phyloP scores from a whole-genome alignment of 1,140 invertebrate genomes.

The Bombus pyrosoma region DNA sequence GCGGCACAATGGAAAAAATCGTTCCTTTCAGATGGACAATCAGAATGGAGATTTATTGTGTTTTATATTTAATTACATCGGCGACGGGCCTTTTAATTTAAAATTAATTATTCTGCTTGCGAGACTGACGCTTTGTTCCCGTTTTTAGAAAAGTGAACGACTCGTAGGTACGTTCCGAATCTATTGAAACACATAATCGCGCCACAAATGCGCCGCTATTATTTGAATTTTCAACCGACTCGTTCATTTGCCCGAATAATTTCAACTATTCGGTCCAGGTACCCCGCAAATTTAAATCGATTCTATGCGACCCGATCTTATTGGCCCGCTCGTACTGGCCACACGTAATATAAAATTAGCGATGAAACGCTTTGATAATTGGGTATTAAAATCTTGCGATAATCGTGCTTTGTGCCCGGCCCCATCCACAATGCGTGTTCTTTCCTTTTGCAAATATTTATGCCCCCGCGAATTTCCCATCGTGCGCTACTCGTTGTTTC shows the following conservation, averaged over 20 bases:
- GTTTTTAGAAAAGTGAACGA: conserved; percentile 51
- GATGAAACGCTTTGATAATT: conserved; percentile 64
- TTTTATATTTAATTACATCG: conserved; percentile 32
- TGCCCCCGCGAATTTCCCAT: conserved; percentile 9
- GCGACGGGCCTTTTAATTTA: neutral
- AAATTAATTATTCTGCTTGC: conserved; percentile 22
- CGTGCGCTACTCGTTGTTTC: neutral
- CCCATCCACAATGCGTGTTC: neutral
- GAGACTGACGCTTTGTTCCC: neutral
- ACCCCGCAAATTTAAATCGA: conserved; percentile 66
- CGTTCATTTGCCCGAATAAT: conserved; percentile 68
- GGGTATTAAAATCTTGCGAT: conserved; percentile 50
- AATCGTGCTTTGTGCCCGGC: conserved; percentile 32
- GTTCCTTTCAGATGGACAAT: neutral
- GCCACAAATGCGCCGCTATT: conserved; percentile 39
- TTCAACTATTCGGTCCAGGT: conserved; percentile 67
- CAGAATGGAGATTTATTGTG: neutral
- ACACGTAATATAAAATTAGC: conserved; percentile 57
- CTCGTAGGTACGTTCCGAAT: conserved; percentile 41
- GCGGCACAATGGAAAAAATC: neutral
- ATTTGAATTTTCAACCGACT: conserved; percentile 63
- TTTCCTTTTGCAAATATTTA: conserved; percentile 45
- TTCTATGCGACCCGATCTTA: conserved; percentile 56
- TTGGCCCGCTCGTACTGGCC: conserved; percentile 35
- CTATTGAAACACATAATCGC: conserved; percentile 56